Conservation (phyloP, 1,140 invertebrate species). For the Cyphomyrmex costatus region DNA sequence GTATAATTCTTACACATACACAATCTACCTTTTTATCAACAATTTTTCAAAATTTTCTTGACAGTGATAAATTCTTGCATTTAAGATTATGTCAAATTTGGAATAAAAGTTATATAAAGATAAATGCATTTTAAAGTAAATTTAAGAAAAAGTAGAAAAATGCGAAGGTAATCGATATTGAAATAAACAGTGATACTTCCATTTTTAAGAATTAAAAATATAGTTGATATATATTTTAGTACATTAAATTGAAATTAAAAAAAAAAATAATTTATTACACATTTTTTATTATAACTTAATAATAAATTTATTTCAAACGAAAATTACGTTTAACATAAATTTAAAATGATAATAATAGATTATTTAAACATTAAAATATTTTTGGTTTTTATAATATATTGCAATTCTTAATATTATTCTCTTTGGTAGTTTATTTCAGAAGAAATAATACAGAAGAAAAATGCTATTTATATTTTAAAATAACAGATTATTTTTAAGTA, state of each 20-base stretch:
- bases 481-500: conserved; percentile 10
- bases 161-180: not conserved
- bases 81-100: not conserved
- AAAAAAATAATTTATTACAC: conserved; percentile 4
- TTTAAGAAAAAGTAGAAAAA: not conserved
- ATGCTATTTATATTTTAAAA: not conserved
- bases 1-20: not conserved
- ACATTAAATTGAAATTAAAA: not conserved
- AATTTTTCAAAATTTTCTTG: conserved; percentile 23
- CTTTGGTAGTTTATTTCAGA: not conserved
- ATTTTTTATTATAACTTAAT: not conserved
- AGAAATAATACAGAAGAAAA: not conserved
- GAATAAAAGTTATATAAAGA: not conserved
- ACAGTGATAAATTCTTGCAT: conserved; percentile 18
- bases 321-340: not conserved
- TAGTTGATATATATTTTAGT: not conserved
- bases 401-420: not conserved
- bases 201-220: not conserved
- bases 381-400: not conserved
- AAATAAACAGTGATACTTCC: not conserved
- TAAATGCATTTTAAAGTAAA: not conserved
- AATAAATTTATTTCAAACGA: not conserved
- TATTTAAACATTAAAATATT: conserved; percentile 10
- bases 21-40: not conserved
- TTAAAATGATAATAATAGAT: not conserved